These are phyloP conservation scores for Baronia brevicornis DNA, from an alignment of 2,888 invertebrate genomes.

Conservation along the genomic window DNA sequence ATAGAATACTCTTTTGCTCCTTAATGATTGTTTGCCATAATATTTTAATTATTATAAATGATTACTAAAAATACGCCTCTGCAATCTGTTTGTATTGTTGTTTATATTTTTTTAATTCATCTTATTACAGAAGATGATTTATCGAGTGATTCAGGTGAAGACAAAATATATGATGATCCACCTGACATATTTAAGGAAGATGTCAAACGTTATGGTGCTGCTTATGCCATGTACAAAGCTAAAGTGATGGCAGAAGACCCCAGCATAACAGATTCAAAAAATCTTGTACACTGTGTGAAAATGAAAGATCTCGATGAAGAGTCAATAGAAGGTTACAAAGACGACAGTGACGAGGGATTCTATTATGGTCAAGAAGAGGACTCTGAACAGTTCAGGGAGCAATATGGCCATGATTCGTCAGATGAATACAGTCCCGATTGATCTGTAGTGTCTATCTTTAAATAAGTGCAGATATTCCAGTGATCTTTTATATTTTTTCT, in stretches of 20 bases:
- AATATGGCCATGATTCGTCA: constrained; percentile 39
- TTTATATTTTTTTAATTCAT: too few species aligned
- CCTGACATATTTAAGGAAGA: constrained; percentile 60
- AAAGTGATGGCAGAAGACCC: constrained; percentile 46
- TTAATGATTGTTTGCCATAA: too few species aligned
- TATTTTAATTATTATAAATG: constrained; percentile 1
- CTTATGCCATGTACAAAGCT: constrained; percentile 81
- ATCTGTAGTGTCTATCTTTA: constrained; percentile 1
- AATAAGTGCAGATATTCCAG: too few species aligned
- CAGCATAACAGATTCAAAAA: constrained; percentile 27
- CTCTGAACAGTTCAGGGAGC: constrained; percentile 43
- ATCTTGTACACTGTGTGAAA: constrained; percentile 35
- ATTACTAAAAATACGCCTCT: constrained; percentile 7
- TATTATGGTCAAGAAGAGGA: constrained; percentile 65
- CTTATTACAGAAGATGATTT: constrained; percentile 50
- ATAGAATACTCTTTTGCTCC: too few species aligned
- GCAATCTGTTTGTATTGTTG: too few species aligned
- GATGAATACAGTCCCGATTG: constrained; percentile 43
- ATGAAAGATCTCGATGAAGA: constrained; percentile 38
- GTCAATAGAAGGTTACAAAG: constrained; percentile 42
- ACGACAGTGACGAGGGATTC: constrained; percentile 61
- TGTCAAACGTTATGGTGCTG: constrained; percentile 76
- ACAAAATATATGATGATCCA: constrained; percentile 53
- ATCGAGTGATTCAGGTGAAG: constrained; percentile 66
- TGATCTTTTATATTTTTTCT: too few species aligned